Base-by-base conservation (phyloP, 1,140 invertebrate species). In the Agrypnia vestita region DNA sequence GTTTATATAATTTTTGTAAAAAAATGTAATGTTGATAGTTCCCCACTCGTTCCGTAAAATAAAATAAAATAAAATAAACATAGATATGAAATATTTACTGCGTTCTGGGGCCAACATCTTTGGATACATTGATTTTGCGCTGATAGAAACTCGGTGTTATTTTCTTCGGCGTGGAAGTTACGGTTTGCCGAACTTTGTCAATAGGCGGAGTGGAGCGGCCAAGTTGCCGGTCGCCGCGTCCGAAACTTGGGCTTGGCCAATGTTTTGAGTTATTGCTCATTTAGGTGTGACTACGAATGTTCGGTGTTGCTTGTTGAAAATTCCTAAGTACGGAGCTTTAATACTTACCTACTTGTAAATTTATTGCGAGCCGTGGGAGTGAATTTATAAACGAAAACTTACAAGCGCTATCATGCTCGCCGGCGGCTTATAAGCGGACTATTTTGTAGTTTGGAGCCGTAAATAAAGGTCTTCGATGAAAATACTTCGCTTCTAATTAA, bases 241-340 rank as follows among this genome's bases (percentile, higher is more conserved):
- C 56, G 67, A 78, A 76, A 79, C 71, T 79, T 59, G 46, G 78
- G 76, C 73, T 74, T 77, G 44, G 78, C 25, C 78, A 73, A 80
- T 82, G 81, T 80, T 80, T 80, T 82, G 81, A 82, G 78, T 82
- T 82, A 82, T 82, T 82, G 81, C 81, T 77, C 81, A 80, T 82
- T 82, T 82, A 80, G 75, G 81, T 82, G 81, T 80, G 78, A 80
- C 78, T 82, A 80, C 72, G 75, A 82, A 82, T 82, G 81, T 82
- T 82, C 75, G 74, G 76, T 51, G 74, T 53, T 17, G 78, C 47
- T 51, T 51, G 76, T 59, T 73, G 76, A 72, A 78, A 78, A 69
- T 78, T 78, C 76, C 67, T 64, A 78, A 77, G 59, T 77, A 76
- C 61, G 13, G 75, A 64, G 76, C 62, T 78, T 78, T 71, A 69